These are phyloP conservation scores for Oryzias woworae DNA, from an alignment of 2,113 vertebrate genomes.

Conservation along the genomic window DNA sequence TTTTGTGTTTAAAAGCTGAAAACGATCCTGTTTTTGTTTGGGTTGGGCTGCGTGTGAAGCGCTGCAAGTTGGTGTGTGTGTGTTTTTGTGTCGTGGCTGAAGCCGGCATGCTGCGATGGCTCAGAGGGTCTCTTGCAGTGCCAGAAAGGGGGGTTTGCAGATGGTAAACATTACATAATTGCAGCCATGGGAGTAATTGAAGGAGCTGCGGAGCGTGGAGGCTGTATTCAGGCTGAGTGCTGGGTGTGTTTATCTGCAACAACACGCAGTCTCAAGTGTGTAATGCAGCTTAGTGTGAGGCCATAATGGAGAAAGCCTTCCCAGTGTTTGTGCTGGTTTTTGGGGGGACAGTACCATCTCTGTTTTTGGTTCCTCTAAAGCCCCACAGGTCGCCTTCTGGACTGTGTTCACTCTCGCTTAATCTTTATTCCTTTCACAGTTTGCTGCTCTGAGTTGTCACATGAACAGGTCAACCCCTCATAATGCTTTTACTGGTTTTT, in stretches of 20 bases:
- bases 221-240: conserved; percentile 53
- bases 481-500: too few relatives aligned
- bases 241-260: conserved; percentile 43
- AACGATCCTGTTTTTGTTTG: conserved; percentile 19
- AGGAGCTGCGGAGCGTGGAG: conserved; percentile 51
- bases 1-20: conserved; percentile 14
- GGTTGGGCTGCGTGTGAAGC: conserved; percentile 14
- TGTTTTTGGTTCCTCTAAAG: background rate
- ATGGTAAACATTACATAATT: conserved; percentile 77
- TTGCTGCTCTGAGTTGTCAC: too few relatives aligned
- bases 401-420: conserved; percentile 21
- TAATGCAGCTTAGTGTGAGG: background rate
- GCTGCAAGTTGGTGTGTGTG: conserved; percentile 20
- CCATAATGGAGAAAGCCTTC: background rate
- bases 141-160: conserved; percentile 55
- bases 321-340: background rate
- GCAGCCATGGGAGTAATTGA: conserved; percentile 67
- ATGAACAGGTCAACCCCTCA: too few relatives aligned
- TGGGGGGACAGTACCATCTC: background rate
- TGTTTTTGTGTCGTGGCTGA: conserved; percentile 23
- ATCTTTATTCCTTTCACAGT: too few relatives aligned
- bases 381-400: conserved; percentile 31
- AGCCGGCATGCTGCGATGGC: conserved; percentile 32
- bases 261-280: conserved; percentile 15
- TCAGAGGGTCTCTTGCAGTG: conserved; percentile 42